Evolutionary conservation across 2,888 invertebrate genomes (phyloP), one percentile per base, ranked within the genome.

Genomic region (Phrixothrix hirtus): DNA sequence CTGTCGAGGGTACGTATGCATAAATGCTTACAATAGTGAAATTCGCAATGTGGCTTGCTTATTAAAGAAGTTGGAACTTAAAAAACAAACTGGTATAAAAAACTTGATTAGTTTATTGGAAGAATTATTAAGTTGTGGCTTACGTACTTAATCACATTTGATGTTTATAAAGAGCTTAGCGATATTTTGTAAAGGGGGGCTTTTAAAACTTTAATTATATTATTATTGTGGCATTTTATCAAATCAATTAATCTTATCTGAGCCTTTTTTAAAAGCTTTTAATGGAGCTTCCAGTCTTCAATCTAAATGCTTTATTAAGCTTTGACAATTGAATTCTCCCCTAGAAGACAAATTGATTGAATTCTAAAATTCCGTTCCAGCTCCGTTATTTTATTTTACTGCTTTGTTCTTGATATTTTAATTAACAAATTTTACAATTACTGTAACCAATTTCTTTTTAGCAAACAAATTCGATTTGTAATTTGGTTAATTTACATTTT

Each of bases 1-100:
- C 83, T 67, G 88, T 92, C 43, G 89, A 90, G 85, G 91, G 92
- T 92, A 61, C 45, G 61, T 29, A 49, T 45, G 48, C 41, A 44
- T 38, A 35, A 17, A 9, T 7, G 15, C 2, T 6, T 17, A n/a
- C n/a, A n/a, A n/a, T n/a, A n/a, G n/a, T n/a, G n/a, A n/a, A n/a
- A n/a, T n/a, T n/a, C n/a, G n/a, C n/a, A n/a, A n/a, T n/a, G n/a
- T n/a, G n/a, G n/a, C n/a, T n/a, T n/a, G n/a, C n/a, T n/a, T n/a
- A n/a, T n/a, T n/a, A n/a, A n/a, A n/a, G n/a, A n/a, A n/a, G n/a
- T n/a, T n/a, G n/a, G n/a, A n/a, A n/a, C n/a, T n/a, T n/a, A n/a
- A n/a, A n/a, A n/a, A n/a, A n/a, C n/a, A n/a, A n/a, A n/a, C n/a
- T n/a, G n/a, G n/a, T n/a, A n/a, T n/a, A n/a, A n/a, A n/a, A n/a